Percentiles rank a stretch among this genome's conserved stretches.
Evolutionary conservation across 2,797 vertebrate genomes (phyloP).

Genomic region (Lepidocolaptes lacrymiger): DNA sequence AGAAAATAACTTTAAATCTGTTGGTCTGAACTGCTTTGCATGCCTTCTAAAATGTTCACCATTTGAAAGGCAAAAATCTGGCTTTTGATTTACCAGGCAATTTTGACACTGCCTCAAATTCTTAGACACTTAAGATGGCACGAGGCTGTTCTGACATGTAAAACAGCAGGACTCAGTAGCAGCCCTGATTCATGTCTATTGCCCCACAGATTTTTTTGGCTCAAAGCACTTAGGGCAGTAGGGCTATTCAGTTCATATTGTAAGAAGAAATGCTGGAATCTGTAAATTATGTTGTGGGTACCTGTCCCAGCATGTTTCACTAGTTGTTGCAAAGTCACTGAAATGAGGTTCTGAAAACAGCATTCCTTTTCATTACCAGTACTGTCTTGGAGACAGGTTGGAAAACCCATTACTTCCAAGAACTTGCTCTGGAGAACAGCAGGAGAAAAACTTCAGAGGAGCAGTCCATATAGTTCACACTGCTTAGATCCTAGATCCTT

Average conservation of each 20-base stretch:
- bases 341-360: neutral
- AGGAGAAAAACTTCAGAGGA: neutral
- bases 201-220: neutral
- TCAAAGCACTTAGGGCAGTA: neutral
- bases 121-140: neutral
- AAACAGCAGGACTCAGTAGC: neutral
- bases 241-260: neutral
- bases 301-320: neutral
- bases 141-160: neutral
- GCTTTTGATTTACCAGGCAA: neutral
- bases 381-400: neutral
- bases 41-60: neutral
- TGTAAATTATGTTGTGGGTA: neutral
- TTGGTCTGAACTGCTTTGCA: neutral
- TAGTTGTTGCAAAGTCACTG: neutral
- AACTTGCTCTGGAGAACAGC: neutral
- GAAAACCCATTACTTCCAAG: neutral
- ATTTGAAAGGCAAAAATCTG: neutral
- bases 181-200: neutral
- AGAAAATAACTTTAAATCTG: neutral
- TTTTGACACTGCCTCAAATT: neutral
- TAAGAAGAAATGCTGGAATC: neutral
- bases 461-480: rapidly evolving
- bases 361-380: neutral
- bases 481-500: neutral